phyloP scores from a whole-genome alignment of 2,888 invertebrate genomes.

The Caenorhabditis sulstoni region DNA sequence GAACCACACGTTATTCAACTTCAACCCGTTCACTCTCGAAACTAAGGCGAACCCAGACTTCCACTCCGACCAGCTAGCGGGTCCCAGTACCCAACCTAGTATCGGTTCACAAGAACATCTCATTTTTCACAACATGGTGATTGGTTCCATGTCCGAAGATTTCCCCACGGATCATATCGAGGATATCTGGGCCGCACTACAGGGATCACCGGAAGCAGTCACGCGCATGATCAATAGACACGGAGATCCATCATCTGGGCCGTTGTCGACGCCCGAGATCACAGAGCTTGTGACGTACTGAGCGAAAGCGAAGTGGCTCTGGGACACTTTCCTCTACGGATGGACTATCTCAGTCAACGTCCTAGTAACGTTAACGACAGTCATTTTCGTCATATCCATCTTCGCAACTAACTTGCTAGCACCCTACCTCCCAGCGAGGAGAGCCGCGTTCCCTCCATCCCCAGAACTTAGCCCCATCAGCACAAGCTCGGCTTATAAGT shows the following conservation, averaged over 20 bases:
- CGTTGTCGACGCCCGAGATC: background rate
- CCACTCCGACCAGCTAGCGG: background rate
- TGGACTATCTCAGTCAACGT: too few relatives aligned
- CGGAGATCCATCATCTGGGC: background rate
- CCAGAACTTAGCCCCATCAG: too few relatives aligned
- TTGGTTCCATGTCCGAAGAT: conserved; percentile 5
- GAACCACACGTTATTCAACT: background rate
- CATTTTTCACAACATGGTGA: conserved; percentile 23
- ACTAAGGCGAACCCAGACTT: background rate
- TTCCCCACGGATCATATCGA: background rate
- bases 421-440: too few relatives aligned
- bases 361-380: too few relatives aligned
- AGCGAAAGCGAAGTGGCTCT: background rate
- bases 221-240: background rate
- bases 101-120: background rate
- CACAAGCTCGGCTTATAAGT: too few relatives aligned
- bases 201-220: conserved; percentile 10
- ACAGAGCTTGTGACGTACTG: background rate
- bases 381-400: too few relatives aligned
- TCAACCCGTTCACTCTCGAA: conserved; percentile 30
- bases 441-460: too few relatives aligned
- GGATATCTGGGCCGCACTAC: conserved; percentile 17
- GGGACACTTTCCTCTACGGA: background rate
- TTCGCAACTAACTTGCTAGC: too few relatives aligned
- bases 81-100: too few relatives aligned